A percentile compares a stretch with the other conserved stretches of the same genome.
These are phyloP conservation scores for Xanthorhoe designata DNA, from an alignment of 2,888 invertebrate species.

Conservation along the genomic window DNA sequence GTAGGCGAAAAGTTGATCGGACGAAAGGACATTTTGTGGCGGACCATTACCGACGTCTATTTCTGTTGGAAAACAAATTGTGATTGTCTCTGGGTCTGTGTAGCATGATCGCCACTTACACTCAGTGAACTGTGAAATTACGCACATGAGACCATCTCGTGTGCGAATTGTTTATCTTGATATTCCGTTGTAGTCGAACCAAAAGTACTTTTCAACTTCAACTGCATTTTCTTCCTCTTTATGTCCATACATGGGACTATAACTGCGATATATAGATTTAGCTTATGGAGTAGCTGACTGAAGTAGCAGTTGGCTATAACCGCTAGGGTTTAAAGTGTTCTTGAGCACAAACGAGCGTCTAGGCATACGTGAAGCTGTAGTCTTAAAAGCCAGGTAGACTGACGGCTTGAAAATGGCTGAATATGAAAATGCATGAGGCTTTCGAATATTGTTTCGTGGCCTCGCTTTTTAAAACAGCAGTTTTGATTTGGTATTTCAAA, in stretches of 20 bases:
- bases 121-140: constrained; percentile 30
- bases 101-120: constrained; percentile 16
- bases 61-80: constrained; percentile 13
- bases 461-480: too few relatives aligned
- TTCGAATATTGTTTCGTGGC: neutral
- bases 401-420: constrained; percentile 17
- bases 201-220: neutral
- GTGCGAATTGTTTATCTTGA: constrained; percentile 16
- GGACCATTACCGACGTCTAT: constrained; percentile 16
- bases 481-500: neutral
- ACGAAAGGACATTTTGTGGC: constrained; percentile 12
- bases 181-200: constrained; percentile 3
- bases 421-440: constrained; percentile 9
- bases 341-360: constrained; percentile 17
- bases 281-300: constrained; percentile 7
- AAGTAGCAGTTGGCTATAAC: constrained; percentile 26
- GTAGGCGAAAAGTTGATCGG: constrained; percentile 14
- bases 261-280: constrained; percentile 6
- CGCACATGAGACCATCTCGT: constrained; percentile 25
- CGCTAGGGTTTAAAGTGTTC: constrained; percentile 25
- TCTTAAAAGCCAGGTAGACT: constrained; percentile 9
- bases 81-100: constrained; percentile 19
- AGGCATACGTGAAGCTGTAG: constrained; percentile 17
- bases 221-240: neutral
- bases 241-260: neutral